Conservation (phyloP, 2,888 invertebrate genomes). For the Dasysyrphus albostriatus region DNA sequence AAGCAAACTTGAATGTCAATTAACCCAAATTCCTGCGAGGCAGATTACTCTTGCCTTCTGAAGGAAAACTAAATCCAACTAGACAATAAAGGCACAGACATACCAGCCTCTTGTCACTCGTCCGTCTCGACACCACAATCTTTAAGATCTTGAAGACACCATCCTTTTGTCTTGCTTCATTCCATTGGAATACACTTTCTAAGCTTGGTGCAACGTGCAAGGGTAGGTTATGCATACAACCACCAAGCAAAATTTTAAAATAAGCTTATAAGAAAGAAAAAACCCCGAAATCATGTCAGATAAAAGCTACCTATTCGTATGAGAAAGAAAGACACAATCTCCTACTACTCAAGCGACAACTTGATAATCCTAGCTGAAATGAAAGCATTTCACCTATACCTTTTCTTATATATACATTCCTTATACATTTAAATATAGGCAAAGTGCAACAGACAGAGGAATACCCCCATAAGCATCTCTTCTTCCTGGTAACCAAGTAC, state of each 20-base stretch:
- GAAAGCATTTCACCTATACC: neutral
- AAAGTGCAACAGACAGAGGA: neutral
- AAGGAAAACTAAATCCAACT: slow-evolving; percentile 18
- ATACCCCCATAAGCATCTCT: slow-evolving; percentile 2
- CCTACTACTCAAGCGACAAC: slow-evolving; percentile 30
- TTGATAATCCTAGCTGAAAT: slow-evolving; percentile 30
- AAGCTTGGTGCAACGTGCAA: neutral
- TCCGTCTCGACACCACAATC: neutral
- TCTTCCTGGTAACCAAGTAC: slow-evolving; percentile 27
- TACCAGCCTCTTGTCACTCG: neutral
- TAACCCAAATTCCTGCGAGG: slow-evolving; percentile 61
- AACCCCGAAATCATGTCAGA: slow-evolving; percentile 33
- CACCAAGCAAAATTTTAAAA: slow-evolving; percentile 12
- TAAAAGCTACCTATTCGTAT: neutral
- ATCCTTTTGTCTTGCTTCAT: slow-evolving; percentile 24
- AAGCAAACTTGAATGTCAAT: slow-evolving; percentile 68
- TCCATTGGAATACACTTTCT: slow-evolving; percentile 37
- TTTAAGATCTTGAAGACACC: slow-evolving; percentile 1
- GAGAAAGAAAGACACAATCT: slow-evolving; percentile 18
- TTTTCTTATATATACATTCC: too few species aligned
- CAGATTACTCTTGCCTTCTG: slow-evolving; percentile 31
- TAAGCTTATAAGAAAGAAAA: slow-evolving; percentile 1
- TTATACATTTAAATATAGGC: neutral
- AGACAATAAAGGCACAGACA: slow-evolving; percentile 13
- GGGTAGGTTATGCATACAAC: slow-evolving; percentile 1